phyloP scores from a whole-genome alignment of 1,140 invertebrate genomes.

The Branchinecta lynchi region DNA sequence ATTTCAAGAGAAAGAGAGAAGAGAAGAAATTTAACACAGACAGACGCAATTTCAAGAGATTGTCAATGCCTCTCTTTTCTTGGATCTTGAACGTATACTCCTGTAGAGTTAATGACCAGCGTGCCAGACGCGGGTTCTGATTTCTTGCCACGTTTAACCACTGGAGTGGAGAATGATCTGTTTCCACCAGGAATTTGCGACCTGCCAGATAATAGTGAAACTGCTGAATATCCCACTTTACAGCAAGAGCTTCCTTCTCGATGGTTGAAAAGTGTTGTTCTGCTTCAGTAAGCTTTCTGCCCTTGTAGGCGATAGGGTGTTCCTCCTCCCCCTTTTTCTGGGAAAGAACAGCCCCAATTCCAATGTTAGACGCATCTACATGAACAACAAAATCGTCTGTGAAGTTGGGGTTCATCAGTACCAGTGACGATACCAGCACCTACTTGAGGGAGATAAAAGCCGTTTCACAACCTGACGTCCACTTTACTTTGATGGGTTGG shows the following conservation, averaged over 20 bases:
- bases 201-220: conserved; percentile 30
- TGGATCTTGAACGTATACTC: background rate
- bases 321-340: conserved; percentile 12
- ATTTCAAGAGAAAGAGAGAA: too few species aligned
- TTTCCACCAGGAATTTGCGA: conserved; percentile 27
- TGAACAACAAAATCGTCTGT: background rate
- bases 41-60: too few species aligned
- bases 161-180: conserved; percentile 31
- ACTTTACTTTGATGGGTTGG: background rate
- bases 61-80: background rate
- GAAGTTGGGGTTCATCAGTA: conserved; percentile 14
- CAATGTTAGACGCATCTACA: conserved; percentile 1
- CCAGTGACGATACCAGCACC: background rate
- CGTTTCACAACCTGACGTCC: background rate
- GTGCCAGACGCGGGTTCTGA: background rate
- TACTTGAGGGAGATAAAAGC: background rate
- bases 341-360: conserved; percentile 12
- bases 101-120: background rate
- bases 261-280: conserved; percentile 32
- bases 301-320: conserved; percentile 28
- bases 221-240: conserved; percentile 27
- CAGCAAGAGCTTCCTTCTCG: conserved; percentile 30
- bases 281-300: conserved; percentile 29
- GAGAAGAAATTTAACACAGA: too few species aligned
- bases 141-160: background rate